Evolutionary conservation across 2,888 invertebrate species (phyloP), one percentile per base, ranked within the genome.

Genomic region (Melieria picta): DNA sequence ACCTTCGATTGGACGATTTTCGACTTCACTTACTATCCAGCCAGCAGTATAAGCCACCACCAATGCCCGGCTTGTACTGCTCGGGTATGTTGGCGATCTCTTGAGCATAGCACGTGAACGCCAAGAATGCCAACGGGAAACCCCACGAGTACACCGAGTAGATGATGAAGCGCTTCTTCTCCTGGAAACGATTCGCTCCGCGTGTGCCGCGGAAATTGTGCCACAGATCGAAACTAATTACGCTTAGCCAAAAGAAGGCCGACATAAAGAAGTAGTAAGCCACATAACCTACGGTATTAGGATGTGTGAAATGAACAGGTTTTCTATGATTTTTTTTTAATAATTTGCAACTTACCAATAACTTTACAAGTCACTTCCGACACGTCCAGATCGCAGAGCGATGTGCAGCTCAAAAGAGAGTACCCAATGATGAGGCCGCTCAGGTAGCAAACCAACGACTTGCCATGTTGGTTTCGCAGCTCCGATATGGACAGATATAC

Each of bases 171-270:
- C 86, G 81, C 65, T 85, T 86, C 73, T 82, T 84, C 76, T 84
- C 84, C 67, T 82, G 79, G 69, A 79, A 82, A 4, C 81, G 80
- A 72, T 82, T 80, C 60, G 83, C 75, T 46, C 85, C 84, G 0
- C 83, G 80, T 0, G 85, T 85, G 4, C 83, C 83, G 0, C 85
- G 82, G 70, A 85, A 84, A 69, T 86, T 86, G 88, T 93, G 92
- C 92, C 93, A 95, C 81, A 95, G 91, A 83, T 95, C 95, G 83
- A 94, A 92, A 84, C 94, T 94, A 90, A 95, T 95, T 42, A 94
- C 92, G 82, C 93, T 94, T 80, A 95, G 89, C 95, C 95, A 95
- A 84, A 94, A 93, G 88, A 95, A 95, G 78, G 93, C 93, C 11
- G 92, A 90, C 87, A 94, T 90, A 84, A 94, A 93, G 77, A 91